Base-by-base conservation (phyloP, 1,140 invertebrate species). In the Trissolcus basalis region DNA sequence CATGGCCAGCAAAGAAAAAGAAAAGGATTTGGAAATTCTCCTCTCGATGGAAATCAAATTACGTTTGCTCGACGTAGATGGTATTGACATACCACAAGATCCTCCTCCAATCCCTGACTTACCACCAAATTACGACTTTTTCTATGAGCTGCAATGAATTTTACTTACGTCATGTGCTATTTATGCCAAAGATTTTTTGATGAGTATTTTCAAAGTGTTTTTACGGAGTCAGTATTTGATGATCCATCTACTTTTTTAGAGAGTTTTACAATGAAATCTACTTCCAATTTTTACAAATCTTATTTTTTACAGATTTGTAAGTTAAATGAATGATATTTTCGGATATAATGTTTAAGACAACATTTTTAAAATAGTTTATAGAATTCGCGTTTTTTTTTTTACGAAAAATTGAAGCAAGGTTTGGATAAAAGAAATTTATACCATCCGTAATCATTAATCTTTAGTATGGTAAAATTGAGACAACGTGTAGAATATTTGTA, bases 41-140 rank as follows among this genome's bases (percentile, higher is more conserved):
- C 88, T 99, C 1, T 95, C 95, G 4, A 98, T 99, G 96, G 97
- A 99, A 83, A 97, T 99, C 12, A 98, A 98, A 87, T 90, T 99
- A 16, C 90, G 96, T 54, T 87, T 99, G 41, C 88, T 99, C 15
- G 97, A 98, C 87, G 94, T 96, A 1, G 97, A 99, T 89, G 97
- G 96, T 9, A 93, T 99, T 48, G 94, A 95, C 69, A 97, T 98
- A 81, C 97, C 97, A 6, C 94, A 97, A 83, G 93, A 96, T 86
- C 94, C 96, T 14, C 97, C 97, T 13, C 90, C 92, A 16, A 94
- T 98, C 80, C 97, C 97, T 3, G 92, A 94, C 68, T 93, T 94
- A 83, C 97, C 97, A 36, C 89, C 92, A 54, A 95, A 96, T 88
- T 97, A 95, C 86, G 93, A 96, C 84, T 97, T 97, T 84, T 93